Base-by-base conservation (phyloP, 2,888 invertebrate species). In the Cerastis leucographa region DNA sequence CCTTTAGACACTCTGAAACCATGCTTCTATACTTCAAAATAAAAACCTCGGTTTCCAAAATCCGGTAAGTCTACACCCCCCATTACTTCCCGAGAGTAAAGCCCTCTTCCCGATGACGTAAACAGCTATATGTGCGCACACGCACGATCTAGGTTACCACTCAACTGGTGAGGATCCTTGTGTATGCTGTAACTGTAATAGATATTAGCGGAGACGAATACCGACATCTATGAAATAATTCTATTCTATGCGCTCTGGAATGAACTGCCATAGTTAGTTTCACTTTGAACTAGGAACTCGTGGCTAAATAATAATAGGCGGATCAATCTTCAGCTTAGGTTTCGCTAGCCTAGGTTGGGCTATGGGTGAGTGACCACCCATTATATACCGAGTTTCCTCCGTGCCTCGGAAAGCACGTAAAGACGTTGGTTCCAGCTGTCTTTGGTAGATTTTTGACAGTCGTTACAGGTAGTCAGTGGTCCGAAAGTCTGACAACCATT, bases 101-200 rank as follows among this genome's bases (percentile, higher is more conserved):
- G 78, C 79, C 69, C 82, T 83, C 82, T 78, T 78, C 74, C 65
- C 83, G 61, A 62, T 83, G 82, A 83, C 82, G 82, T 83, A 74
- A 74, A 59, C 62, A 35, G 49, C 49, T 42, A 73, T 66, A 54
- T 29, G 71, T 82, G 83, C 74, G 82, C 79, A 71, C 64, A 29
- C 65, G 40, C 61, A 78, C 29, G 46, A 78, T 78, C 54, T 83
- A 74, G 83, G 74, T 82, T 78, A 74, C 78, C 74, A 71, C 54
- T 74, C 46, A 19, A 74, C 51, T 68, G 76, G 17, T 35, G 49
- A 51, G 40, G 49, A 65, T 61, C 74, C 71, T 44, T 62, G 44
- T 64, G 44, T 25, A 76, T 67, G 62, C 54, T 70, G 70, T 54
- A 54, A 54, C 8, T 35, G 35, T 69, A 69, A 76, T 51, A 76